These are phyloP conservation scores for Allygus modestus DNA, from an alignment of 2,888 invertebrate genomes.

Conservation along the genomic window DNA sequence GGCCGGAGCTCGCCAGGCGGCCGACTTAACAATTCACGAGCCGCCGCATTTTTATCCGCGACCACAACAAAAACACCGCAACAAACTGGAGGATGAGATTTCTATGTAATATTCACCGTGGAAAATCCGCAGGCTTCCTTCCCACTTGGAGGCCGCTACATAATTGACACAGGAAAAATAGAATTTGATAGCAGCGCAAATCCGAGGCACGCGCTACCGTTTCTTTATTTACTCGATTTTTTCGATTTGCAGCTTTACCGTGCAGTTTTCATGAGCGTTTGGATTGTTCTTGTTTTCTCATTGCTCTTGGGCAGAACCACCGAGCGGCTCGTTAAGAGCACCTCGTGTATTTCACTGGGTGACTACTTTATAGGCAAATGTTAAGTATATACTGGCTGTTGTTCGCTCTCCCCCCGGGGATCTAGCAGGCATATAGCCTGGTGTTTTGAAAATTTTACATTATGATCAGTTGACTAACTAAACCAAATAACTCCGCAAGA, in stretches of 20 bases:
- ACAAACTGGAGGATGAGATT: constrained; percentile 55
- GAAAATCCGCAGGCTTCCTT: constrained; percentile 60
- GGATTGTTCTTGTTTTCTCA: neutral
- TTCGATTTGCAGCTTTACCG: constrained; percentile 8
- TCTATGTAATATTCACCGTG: constrained; percentile 59
- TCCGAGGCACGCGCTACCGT: constrained; percentile 24
- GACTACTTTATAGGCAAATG: too few relatives aligned
- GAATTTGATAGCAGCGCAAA: constrained; percentile 52
- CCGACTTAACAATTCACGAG: constrained; percentile 59
- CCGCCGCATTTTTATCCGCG: constrained; percentile 36
- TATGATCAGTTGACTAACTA: too few relatives aligned
- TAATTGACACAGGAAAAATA: constrained; percentile 56
- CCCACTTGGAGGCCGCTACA: constrained; percentile 30
- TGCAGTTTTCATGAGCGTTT: constrained; percentile 34
- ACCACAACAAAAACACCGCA: constrained; percentile 53
- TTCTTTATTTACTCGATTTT: constrained; percentile 56
- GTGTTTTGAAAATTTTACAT: too few relatives aligned
- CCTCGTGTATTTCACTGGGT: too few relatives aligned
- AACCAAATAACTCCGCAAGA: too few relatives aligned
- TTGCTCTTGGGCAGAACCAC: neutral
- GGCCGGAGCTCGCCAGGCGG: constrained; percentile 8
- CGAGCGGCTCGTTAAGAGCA: neutral
- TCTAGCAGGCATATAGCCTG: too few relatives aligned
- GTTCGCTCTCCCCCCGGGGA: too few relatives aligned
- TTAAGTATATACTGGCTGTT: too few relatives aligned